Percentiles rank a stretch among this genome's conserved stretches.
These are phyloP conservation scores for Myodes glareolus DNA, from an alignment of 2,113 vertebrate genomes.

Conservation along the genomic window DNA sequence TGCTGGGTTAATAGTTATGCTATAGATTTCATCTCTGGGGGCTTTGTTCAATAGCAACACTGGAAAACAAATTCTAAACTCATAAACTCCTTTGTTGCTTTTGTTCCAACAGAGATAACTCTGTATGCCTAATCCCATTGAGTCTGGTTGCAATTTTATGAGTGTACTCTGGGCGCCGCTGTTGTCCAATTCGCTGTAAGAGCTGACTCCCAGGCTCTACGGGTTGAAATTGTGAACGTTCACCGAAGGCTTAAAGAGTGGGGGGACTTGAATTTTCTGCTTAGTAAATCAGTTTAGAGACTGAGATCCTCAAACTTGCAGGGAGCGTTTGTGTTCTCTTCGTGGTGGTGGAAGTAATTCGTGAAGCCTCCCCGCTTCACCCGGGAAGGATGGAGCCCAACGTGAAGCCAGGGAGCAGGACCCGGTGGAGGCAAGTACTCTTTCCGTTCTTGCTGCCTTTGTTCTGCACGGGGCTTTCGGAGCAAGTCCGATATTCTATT, in stretches of 20 bases:
- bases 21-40: not conserved
- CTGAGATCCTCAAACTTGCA: not conserved
- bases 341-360: not conserved
- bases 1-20: constrained; percentile 31
- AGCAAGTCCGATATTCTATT: constrained; percentile 80
- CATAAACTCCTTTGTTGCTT: not conserved
- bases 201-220: not conserved
- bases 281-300: not conserved
- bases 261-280: not conserved
- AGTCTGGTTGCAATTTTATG: constrained; percentile 67
- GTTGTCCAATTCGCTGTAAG: constrained; percentile 71
- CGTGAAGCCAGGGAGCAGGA: not conserved
- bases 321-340: constrained; percentile 31
- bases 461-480: constrained; percentile 61
- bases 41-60: not conserved
- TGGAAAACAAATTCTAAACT: constrained; percentile 36
- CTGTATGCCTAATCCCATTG: not conserved
- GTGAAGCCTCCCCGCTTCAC: constrained; percentile 22
- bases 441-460: constrained; percentile 72
- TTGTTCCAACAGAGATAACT: not conserved
- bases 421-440: constrained; percentile 53
- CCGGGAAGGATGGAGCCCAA: constrained; percentile 35
- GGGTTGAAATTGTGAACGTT: not conserved
- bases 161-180: constrained; percentile 78
- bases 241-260: constrained; percentile 7